Evolutionary conservation across 2,797 vertebrate species (phyloP), one percentile per base, ranked within the genome.

Genomic region (Sebastes itinus): DNA sequence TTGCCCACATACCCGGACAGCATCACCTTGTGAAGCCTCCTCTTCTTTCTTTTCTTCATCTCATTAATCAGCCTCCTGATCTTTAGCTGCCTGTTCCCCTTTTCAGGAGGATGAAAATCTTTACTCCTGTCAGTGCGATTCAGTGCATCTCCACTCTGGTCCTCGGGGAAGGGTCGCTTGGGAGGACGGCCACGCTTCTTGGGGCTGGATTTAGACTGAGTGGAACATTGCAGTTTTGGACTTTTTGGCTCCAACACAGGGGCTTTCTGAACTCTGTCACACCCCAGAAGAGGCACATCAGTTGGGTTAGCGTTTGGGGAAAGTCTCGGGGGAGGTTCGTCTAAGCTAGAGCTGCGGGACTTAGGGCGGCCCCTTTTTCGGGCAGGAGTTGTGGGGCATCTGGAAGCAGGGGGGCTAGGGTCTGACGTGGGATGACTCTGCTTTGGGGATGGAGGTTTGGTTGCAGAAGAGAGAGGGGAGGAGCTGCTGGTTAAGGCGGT

Each of bases 11-110:
- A 83, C 83, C 95, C 84, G 79, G 96, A 75, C 92, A 97, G 93
- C 82, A 98, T 96, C 79, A 97, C 97, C 87, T 97, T 98, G 75
- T 99, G 92, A 60, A 99, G 95, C 70, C 98, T 97, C 92, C 97
- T 98, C 87, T 97, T 96, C 90, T 98, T 99, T 95, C 98, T 98
- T 90, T 97, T 99, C 94, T 99, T 99, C 94, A 99, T 99, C 91
- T 99, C 98, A 11, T 96, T 95, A 70, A 99, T 98, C 89, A 99
- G 96, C 71, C 96, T 97, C 92, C 97, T 97, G 96, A 99, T 97
- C 88, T 99, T 95, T 70, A 99, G 92, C 92, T 98, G 97, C 80
- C 97, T 97, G 16, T 96, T 98, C 81, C 94, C 97, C 91, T 96
- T 97, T 87, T 97, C 91, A 8, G 81, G 56, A 20, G 75, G 68